phyloP scores from a whole-genome alignment of 2,888 invertebrate genomes.

The Thymelicus acteon region DNA sequence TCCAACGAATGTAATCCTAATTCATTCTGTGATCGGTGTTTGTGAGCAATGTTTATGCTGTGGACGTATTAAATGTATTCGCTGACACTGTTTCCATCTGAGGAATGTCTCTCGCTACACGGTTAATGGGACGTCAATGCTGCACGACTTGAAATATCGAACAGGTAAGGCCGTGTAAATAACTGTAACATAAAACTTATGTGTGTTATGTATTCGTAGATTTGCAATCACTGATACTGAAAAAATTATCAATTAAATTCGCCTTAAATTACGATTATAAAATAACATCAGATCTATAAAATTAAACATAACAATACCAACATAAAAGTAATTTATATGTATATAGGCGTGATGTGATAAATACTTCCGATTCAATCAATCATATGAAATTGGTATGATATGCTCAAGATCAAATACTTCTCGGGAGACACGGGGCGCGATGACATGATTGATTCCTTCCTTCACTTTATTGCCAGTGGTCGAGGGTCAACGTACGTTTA shows the following conservation, averaged over 20 bases:
- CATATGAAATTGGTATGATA: conserved; percentile 18
- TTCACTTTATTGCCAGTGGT: conserved; percentile 36
- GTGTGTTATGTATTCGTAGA: not conserved
- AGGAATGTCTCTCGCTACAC: conserved; percentile 43
- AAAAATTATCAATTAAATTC: too few species aligned
- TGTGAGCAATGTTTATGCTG: conserved; percentile 58
- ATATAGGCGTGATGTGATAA: not conserved
- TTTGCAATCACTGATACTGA: not conserved
- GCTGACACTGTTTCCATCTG: conserved; percentile 39
- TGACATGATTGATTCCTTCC: conserved; percentile 44
- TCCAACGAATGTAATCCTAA: conserved; percentile 45
- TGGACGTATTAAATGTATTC: conserved; percentile 46
- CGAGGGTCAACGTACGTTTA: conserved; percentile 42
- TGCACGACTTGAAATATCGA: conserved; percentile 34
- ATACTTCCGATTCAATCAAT: conserved; percentile 8
- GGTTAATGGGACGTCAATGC: conserved; percentile 37
- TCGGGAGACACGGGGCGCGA: conserved; percentile 23
- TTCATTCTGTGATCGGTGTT: conserved; percentile 55
- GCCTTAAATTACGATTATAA: not conserved
- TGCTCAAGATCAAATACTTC: conserved; percentile 41
- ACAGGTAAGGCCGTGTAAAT: conserved; percentile 38
- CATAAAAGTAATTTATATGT: too few species aligned
- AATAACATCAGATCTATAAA: not conserved
- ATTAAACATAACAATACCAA: too few species aligned
- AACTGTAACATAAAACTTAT: conserved; percentile 4